A percentile compares a stretch with the other conserved stretches of the same genome.
phyloP scores from a whole-genome alignment of 2,888 invertebrate genomes.

The Tetheella fluctuosa region DNA sequence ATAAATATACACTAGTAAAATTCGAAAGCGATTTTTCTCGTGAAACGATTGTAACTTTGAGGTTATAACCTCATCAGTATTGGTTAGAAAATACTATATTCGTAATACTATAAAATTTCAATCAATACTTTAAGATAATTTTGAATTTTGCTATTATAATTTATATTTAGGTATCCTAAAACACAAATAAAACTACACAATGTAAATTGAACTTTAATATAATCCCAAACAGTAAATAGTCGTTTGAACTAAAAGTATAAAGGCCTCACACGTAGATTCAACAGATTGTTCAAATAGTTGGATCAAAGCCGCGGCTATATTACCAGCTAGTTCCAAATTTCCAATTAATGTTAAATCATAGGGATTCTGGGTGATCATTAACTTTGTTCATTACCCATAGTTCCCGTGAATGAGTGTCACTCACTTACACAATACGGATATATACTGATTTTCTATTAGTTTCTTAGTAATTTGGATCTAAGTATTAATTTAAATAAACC shows the following conservation, averaged over 20 bases:
- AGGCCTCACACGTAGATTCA: not conserved
- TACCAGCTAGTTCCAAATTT: not conserved
- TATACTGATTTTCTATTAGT: not conserved
- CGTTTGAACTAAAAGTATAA: not conserved
- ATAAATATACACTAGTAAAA: too few relatives aligned
- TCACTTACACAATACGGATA: not conserved
- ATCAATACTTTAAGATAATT: too few relatives aligned
- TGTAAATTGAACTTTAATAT: not conserved
- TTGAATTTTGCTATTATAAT: too few relatives aligned
- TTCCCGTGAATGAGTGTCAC: constrained; percentile 39
- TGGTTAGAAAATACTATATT: too few relatives aligned
- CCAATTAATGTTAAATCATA: not conserved
- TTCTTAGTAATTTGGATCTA: not conserved
- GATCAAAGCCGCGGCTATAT: constrained; percentile 7
- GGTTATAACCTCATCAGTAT: too few relatives aligned
- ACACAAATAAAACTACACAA: too few relatives aligned
- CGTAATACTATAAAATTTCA: too few relatives aligned
- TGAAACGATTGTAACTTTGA: too few relatives aligned
- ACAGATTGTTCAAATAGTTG: constrained; percentile 11
- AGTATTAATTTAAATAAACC: too few relatives aligned
- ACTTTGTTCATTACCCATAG: constrained; percentile 62
- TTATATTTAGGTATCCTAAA: too few relatives aligned
- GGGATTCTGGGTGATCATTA: constrained; percentile 44
- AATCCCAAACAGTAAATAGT: not conserved
- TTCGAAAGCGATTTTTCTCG: too few relatives aligned